Base-by-base conservation (phyloP, 2,888 invertebrate genomes). In the Trichopria drosophilae region DNA sequence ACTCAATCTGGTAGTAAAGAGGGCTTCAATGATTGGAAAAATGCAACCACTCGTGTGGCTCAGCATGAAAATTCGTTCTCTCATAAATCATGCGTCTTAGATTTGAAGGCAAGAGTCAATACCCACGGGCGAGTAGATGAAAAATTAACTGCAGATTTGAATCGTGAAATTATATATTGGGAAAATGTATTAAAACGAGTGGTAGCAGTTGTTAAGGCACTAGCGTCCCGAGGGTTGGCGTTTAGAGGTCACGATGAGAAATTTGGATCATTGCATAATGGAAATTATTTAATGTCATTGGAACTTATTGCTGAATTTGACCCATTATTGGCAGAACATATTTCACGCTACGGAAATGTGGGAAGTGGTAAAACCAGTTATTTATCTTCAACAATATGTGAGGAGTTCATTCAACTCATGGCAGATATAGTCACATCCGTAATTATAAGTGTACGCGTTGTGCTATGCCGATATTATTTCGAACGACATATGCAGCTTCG, bases 301-400 rank as follows among this genome's bases (percentile, higher is more conserved):
- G 64, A 69, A 60, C 55, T 68, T 15, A 50, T 69, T 42, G 63
- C 66, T 9, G 61, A 65, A 49, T 67, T 64, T 20, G 45, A 60
- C 31, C 28, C 44, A 15, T 46, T 41, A 31, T 20, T 57, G 4
- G 42, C 36, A n/a, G 36, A 31, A 16, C 40, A 51, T 15, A 46
- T 51, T 13, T 7, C n/a, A 37, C n/a, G 40, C 10, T 34, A 42
- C 32, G 54, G 39, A 6, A 51, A 54, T 46, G 56, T 53, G 51
- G 63, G 67, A 58, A 58, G 55, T n/a, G 65, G 61, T 28, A 55
- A 48, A 54, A 63, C 61, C 24, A 59, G 44, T 55, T 67, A 67
- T 49, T 53, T 67, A 48, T 65, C 64, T 26, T 55, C 56, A 3
- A 61, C 60, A 18, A 42, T 59, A 40, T 63, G 63, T 48, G 61